Conservation (phyloP, 2,113 vertebrate species). For the Austrofundulus limnaeus region DNA sequence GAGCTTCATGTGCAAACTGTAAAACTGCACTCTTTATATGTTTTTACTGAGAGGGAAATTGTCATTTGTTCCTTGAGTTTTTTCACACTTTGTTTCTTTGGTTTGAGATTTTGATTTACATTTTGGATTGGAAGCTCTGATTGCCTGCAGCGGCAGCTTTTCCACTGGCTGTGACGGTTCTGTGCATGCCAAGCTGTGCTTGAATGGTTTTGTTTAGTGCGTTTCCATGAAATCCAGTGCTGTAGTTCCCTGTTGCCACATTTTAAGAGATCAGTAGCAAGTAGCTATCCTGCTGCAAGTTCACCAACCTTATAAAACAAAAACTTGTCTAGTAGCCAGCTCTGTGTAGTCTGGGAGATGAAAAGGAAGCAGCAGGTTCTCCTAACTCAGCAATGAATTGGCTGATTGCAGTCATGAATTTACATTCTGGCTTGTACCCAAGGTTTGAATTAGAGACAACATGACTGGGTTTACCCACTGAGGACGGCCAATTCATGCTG, state of each 20-base stretch:
- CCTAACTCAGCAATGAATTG: conserved; percentile 27
- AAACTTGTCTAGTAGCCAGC: conserved; percentile 37
- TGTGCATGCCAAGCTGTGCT: conserved; percentile 26
- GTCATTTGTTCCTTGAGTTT: conserved; percentile 10
- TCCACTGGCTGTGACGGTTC: conserved; percentile 7
- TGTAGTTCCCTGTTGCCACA: conserved; percentile 17
- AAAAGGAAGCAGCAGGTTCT: conserved; percentile 38
- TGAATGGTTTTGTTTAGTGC: conserved; percentile 17
- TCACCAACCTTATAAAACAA: conserved; percentile 1
- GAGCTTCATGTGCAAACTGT: conserved; percentile 46
- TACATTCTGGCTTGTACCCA: conserved; percentile 35
- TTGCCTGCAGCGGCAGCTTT: conserved; percentile 24
- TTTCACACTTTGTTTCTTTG: neutral
- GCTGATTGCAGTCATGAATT: conserved; percentile 33
- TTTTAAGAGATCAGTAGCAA: conserved; percentile 32
- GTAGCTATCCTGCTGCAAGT: conserved; percentile 28
- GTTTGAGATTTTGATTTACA: neutral
- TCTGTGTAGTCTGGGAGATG: conserved; percentile 41
- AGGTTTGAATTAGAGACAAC: conserved; percentile 26
- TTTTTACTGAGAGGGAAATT: conserved; percentile 22
- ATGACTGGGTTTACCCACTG: conserved; percentile 3
- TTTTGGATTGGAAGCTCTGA: conserved; percentile 23
- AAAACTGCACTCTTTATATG: conserved; percentile 28
- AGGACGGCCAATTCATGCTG: conserved; percentile 13
- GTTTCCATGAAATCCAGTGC: conserved; percentile 20